phyloP scores from a whole-genome alignment of 2,797 vertebrate genomes.

The Sarcoramphus papa region DNA sequence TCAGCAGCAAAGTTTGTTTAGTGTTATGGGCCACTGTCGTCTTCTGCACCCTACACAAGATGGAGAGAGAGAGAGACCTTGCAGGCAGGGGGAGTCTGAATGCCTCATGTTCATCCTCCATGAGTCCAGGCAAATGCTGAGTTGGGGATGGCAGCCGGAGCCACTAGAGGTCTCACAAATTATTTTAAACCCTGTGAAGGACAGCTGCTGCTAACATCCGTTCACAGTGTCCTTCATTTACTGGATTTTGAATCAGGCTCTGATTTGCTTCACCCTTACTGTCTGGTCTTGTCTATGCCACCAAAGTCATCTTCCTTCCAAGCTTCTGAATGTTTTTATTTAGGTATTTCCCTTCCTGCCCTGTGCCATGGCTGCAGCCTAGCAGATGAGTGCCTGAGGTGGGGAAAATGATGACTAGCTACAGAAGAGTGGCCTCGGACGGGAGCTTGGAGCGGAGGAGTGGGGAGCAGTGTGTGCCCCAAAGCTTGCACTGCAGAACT shows the following conservation, averaged over 20 bases:
- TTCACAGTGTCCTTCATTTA: not conserved
- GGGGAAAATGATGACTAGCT: not conserved
- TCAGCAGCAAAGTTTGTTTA: not conserved
- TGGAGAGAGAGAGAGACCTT: not conserved
- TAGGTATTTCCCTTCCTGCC: not conserved
- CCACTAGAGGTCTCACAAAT: not conserved
- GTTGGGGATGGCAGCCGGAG: not conserved
- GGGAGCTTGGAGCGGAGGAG: not conserved
- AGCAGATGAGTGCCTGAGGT: too few species aligned
- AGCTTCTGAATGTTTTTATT: not conserved
- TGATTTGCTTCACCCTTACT: not conserved
- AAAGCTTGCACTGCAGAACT: not conserved
- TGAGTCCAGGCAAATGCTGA: not conserved
- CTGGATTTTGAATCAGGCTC: not conserved
- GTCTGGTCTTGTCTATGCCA: not conserved
- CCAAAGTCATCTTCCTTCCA: not conserved
- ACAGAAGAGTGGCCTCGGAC: fast-evolving
- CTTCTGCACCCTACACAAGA: not conserved
- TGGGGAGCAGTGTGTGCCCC: not conserved
- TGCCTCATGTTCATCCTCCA: not conserved
- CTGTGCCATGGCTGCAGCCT: not conserved
- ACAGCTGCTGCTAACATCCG: not conserved
- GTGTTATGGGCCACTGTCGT: not conserved
- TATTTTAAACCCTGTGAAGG: not conserved
- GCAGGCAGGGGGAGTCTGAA: not conserved